Percentiles rank a stretch among this genome's conserved stretches.
These are phyloP conservation scores for Spinus olivaceus DNA, from an alignment of 2,797 vertebrate species.

Conservation along the genomic window DNA sequence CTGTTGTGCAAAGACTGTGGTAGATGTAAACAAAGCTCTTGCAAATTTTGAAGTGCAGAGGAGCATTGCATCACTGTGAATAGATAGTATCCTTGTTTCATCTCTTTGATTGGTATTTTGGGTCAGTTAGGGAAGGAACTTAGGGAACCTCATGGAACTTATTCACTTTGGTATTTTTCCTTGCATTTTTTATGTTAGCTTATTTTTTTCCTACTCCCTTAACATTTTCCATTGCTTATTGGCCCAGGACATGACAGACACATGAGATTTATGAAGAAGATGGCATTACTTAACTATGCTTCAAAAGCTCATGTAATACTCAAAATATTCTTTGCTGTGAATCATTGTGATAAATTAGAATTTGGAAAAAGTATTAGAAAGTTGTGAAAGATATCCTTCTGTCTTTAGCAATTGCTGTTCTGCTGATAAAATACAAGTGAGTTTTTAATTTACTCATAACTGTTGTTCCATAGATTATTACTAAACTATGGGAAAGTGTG, in stretches of 20 bases:
- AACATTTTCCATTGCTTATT: background rate
- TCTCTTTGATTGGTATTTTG: background rate
- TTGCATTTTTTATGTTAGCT: rapidly evolving
- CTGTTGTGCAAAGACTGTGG: background rate
- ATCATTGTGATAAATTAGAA: background rate
- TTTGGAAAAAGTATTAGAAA: background rate
- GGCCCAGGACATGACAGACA: background rate
- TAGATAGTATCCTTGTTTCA: background rate
- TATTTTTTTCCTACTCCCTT: background rate
- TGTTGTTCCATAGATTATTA: background rate
- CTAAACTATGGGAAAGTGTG: background rate
- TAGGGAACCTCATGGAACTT: background rate
- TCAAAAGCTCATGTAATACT: background rate
- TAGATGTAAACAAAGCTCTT: background rate
- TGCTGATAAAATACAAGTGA: background rate
- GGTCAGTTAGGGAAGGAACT: background rate
- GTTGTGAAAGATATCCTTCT: background rate
- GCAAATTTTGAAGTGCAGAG: background rate
- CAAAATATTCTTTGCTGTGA: background rate
- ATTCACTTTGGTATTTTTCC: background rate
- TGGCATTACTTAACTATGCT: background rate
- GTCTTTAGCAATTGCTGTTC: background rate
- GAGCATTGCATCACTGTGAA: background rate
- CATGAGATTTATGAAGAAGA: background rate
- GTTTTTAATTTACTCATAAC: background rate